Percentiles rank a stretch among this genome's conserved stretches.
Conservation (phyloP, 92 coral and sea anemone genomes). For the Pocillopora grandis region DNA sequence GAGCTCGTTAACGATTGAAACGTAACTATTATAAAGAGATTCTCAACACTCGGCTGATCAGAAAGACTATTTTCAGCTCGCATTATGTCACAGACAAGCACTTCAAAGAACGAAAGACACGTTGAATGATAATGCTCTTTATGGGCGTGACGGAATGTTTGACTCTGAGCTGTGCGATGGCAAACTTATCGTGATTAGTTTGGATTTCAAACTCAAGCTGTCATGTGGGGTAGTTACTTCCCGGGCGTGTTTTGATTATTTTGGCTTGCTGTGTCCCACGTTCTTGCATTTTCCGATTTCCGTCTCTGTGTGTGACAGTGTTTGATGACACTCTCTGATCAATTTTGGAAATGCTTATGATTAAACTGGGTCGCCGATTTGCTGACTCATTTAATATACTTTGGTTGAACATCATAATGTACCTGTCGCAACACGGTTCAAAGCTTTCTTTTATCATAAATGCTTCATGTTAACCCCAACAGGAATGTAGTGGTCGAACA, state of each 20-base stretch:
- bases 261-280: conserved; percentile 16
- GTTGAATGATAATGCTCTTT: too few species aligned
- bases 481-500: too few species aligned
- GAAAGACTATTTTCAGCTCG: too few species aligned
- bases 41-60: too few species aligned
- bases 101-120: too few species aligned
- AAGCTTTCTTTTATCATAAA: too few species aligned
- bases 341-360: conserved; percentile 1
- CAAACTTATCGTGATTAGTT: conserved; percentile 2
- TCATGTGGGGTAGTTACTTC: neutral
- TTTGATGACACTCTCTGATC: neutral
- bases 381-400: neutral
- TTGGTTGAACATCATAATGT: neutral
- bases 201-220: neutral
- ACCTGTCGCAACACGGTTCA: too few species aligned
- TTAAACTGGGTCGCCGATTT: neutral
- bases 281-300: conserved; percentile 2
- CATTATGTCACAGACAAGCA: too few species aligned
- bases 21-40: too few species aligned
- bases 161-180: neutral
- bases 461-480: too few species aligned
- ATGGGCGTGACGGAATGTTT: neutral
- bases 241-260: neutral
- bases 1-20: too few species aligned
- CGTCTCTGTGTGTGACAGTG: too few species aligned